Conservation (phyloP, 2,888 invertebrate genomes). For the Drosophila sordidapex region DNA sequence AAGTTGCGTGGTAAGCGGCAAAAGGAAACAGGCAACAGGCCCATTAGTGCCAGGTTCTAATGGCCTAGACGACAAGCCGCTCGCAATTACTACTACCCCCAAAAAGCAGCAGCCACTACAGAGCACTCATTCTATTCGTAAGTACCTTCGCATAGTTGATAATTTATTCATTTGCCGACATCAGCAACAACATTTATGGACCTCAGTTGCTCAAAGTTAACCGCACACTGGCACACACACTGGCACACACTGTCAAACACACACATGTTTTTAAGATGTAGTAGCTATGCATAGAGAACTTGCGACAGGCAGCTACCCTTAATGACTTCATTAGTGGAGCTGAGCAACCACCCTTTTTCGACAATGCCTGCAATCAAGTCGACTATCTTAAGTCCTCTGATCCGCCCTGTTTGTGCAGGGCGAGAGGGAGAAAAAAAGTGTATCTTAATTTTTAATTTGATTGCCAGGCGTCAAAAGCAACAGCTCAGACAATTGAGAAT, state of each 20-base stretch:
- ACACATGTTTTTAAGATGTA: slow-evolving; percentile 25
- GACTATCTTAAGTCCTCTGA: slow-evolving; percentile 45
- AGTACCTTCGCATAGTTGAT: slow-evolving; percentile 73
- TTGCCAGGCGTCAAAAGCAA: slow-evolving; percentile 69
- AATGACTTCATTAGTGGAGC: slow-evolving; percentile 73
- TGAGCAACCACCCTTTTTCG: slow-evolving; percentile 47
- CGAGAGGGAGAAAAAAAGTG: slow-evolving; percentile 10
- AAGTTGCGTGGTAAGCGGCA: neutral
- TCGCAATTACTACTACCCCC: slow-evolving; percentile 61
- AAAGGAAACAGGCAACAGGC: slow-evolving; percentile 22
- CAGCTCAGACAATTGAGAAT: slow-evolving; percentile 70
- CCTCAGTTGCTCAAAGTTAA: slow-evolving; percentile 68
- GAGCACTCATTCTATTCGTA: slow-evolving; percentile 40
- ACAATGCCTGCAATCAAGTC: slow-evolving; percentile 57
- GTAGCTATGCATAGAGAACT: slow-evolving; percentile 23
- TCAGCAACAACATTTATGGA: slow-evolving; percentile 58
- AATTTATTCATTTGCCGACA: slow-evolving; percentile 74
- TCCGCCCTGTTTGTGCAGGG: slow-evolving; percentile 23
- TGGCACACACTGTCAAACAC: neutral
- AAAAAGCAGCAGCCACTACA: slow-evolving; percentile 35
- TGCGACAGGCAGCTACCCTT: slow-evolving; percentile 59
- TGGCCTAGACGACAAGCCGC: slow-evolving; percentile 75
- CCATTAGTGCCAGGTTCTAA: slow-evolving; percentile 69
- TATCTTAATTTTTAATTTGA: slow-evolving; percentile 64
- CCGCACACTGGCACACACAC: slow-evolving; percentile 41